A percentile compares a stretch with the other conserved stretches of the same genome.
Conservation (phyloP, 2,888 invertebrate species). For the Saturnia pavonia region DNA sequence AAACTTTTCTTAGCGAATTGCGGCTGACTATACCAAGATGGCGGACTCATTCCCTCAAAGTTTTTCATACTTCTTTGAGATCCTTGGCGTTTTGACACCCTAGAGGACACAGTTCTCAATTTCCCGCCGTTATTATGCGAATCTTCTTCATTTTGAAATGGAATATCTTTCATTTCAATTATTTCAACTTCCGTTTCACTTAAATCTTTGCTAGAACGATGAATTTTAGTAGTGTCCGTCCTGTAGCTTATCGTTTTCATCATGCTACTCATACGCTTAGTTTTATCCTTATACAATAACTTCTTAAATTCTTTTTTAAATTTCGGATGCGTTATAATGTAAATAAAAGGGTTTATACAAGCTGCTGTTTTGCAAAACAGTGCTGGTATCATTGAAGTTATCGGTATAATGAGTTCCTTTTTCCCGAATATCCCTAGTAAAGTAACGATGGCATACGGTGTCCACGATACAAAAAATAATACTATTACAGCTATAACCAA, state of each 20-base stretch:
- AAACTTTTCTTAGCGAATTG: conserved; percentile 76
- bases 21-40: conserved; percentile 80
- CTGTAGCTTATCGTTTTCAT: conserved; percentile 61
- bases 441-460: conserved; percentile 89
- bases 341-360: conserved; percentile 90
- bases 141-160: conserved; percentile 50
- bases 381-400: conserved; percentile 88
- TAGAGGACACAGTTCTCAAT: conserved; percentile 61
- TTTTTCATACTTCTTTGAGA: conserved; percentile 68
- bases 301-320: conserved; percentile 84
- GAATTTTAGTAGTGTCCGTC: conserved; percentile 55
- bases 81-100: conserved; percentile 55
- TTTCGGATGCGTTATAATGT: conserved; percentile 90
- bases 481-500: conserved; percentile 86
- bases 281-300: conserved; percentile 65
- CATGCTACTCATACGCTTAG: conserved; percentile 64
- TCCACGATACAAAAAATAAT: conserved; percentile 91
- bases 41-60: conserved; percentile 68
- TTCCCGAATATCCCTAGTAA: conserved; percentile 87
- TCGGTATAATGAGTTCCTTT: conserved; percentile 84
- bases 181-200: conserved; percentile 79
- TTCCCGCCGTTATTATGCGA: conserved; percentile 34
- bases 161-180: conserved; percentile 78
- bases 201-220: conserved; percentile 65
- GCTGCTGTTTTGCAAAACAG: conserved; percentile 91